A percentile compares a stretch with the other conserved stretches of the same genome.
Evolutionary conservation across 2,113 vertebrate species (phyloP).

Genomic region (Prionailurus bengalensis): DNA sequence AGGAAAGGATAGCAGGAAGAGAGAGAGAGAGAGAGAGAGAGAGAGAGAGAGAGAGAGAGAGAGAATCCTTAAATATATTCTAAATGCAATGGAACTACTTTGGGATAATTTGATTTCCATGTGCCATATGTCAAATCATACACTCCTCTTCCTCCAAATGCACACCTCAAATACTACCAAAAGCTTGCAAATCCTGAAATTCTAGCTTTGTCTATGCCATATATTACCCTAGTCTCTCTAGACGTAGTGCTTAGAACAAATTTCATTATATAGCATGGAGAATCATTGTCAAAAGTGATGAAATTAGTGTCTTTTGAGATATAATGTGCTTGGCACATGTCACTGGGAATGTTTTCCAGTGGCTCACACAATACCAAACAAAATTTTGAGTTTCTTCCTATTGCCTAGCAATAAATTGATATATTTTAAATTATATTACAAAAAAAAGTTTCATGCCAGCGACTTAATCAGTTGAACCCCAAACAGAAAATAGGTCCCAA

Average conservation of each 20-base stretch:
- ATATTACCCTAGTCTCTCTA: constrained; percentile 49
- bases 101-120: constrained; percentile 63
- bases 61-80: constrained; percentile 29
- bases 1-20: not conserved
- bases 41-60: not conserved
- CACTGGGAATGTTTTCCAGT: constrained; percentile 66
- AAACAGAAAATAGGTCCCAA: not conserved
- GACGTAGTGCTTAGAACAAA: not conserved
- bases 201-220: constrained; percentile 51
- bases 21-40: not conserved
- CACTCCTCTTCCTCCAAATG: constrained; percentile 11
- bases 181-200: constrained; percentile 28
- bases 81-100: constrained; percentile 49
- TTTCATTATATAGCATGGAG: constrained; percentile 58
- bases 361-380: constrained; percentile 48
- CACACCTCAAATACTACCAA: not conserved
- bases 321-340: constrained; percentile 70
- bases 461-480: rapidly evolving
- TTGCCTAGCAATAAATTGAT: constrained; percentile 23
- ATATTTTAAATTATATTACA: not conserved
- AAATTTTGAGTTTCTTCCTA: constrained; percentile 58
- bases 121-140: constrained; percentile 64
- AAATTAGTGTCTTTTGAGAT: constrained; percentile 67
- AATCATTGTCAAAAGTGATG: constrained; percentile 72
- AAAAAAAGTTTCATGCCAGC: constrained; percentile 31